Evolutionary conservation across 2,797 vertebrate species (phyloP).

Genomic region (Peromyscus aztecus): DNA sequence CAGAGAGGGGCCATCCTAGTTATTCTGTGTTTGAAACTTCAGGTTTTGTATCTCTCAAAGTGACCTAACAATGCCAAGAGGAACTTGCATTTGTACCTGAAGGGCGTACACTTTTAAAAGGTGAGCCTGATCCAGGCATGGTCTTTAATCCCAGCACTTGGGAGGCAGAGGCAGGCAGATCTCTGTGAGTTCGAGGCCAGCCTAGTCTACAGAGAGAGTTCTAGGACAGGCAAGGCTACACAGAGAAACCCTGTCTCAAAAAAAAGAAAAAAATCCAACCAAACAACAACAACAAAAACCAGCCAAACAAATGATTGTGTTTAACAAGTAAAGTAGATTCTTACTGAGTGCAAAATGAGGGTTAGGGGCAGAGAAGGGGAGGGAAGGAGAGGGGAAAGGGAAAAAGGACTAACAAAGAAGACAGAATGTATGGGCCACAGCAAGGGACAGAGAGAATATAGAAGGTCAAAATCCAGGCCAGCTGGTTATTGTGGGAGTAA

Average conservation of each 20-base stretch:
- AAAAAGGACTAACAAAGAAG: slow-evolving; percentile 4
- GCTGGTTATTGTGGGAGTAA: slow-evolving; percentile 38
- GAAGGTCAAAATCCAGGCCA: slow-evolving; percentile 81
- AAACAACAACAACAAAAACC: not conserved
- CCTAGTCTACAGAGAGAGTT: not conserved
- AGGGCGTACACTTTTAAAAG: not conserved
- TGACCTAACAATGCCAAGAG: not conserved
- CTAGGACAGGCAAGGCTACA: not conserved
- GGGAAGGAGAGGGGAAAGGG: not conserved
- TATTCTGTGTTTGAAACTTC: not conserved
- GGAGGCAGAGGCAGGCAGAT: not conserved
- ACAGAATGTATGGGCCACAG: not conserved
- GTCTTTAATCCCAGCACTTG: not conserved
- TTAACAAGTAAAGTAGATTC: slow-evolving; percentile 49
- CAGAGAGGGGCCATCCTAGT: not conserved
- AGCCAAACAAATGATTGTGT: not conserved
- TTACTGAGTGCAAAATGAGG: slow-evolving; percentile 36
- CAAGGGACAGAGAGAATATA: not conserved
- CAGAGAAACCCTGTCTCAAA: not conserved
- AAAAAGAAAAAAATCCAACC: not conserved
- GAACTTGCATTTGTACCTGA: not conserved
- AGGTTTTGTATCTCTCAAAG: not conserved
- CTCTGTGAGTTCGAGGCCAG: not conserved
- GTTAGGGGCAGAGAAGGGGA: not conserved
- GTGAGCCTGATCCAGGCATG: not conserved